phyloP scores from a whole-genome alignment of 2,113 vertebrate genomes.

The Electrona antarctica region DNA sequence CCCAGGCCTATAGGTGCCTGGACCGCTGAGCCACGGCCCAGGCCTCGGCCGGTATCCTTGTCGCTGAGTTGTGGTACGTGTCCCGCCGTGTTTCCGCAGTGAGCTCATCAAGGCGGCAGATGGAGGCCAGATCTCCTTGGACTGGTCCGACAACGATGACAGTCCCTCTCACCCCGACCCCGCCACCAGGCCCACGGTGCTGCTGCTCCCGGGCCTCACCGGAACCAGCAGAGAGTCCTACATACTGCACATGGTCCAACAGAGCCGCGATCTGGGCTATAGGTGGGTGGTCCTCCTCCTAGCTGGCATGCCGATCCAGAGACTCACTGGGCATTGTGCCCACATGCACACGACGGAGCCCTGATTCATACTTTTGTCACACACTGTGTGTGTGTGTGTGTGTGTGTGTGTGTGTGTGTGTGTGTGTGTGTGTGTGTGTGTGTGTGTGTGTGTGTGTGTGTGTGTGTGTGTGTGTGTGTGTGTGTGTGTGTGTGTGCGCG shows the following conservation, averaged over 20 bases:
- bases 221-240: constrained; percentile 98
- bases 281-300: constrained; percentile 80
- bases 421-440: too few species aligned
- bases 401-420: too few species aligned
- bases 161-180: constrained; percentile 83
- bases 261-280: constrained; percentile 92
- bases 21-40: too few species aligned
- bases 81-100: constrained; percentile 78
- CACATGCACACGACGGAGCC: not conserved
- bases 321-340: constrained; percentile 12
- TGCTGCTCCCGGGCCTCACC: constrained; percentile 93
- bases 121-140: constrained; percentile 98
- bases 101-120: constrained; percentile 96
- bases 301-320: not conserved
- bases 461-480: too few species aligned
- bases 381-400: not conserved
- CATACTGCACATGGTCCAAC: constrained; percentile 97
- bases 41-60: not conserved
- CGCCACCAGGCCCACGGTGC: constrained; percentile 88
- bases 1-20: too few species aligned
- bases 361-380: constrained; percentile 29
- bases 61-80: constrained; percentile 40
- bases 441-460: not conserved
- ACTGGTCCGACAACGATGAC: constrained; percentile 94
- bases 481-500: too few species aligned